phyloP scores from a whole-genome alignment of 2,797 vertebrate species.

The Decapterus maruadsi region DNA sequence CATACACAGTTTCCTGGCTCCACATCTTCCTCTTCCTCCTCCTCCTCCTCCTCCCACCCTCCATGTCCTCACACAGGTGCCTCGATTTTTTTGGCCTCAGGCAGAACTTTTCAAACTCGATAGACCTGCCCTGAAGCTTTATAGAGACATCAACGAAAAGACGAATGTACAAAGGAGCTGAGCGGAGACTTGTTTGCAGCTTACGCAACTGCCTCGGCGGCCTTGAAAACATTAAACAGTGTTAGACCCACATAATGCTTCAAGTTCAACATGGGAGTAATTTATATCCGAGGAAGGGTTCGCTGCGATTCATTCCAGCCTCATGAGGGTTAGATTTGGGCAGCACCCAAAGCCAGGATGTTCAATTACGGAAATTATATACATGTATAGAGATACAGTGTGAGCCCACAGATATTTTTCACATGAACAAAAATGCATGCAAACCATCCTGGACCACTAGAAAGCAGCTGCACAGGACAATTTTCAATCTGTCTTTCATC shows the following conservation, averaged over 20 bases:
- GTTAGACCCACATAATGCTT: constrained; percentile 27
- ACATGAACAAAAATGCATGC: constrained; percentile 60
- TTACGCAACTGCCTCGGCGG: constrained; percentile 33
- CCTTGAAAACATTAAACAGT: constrained; percentile 52
- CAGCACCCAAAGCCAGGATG: constrained; percentile 39
- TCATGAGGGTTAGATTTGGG: constrained; percentile 50
- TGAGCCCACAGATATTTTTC: constrained; percentile 42
- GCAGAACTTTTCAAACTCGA: constrained; percentile 34
- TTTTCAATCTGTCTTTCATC: constrained; percentile 73
- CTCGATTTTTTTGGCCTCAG: constrained; percentile 25
- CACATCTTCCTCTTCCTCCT: constrained; percentile 40
- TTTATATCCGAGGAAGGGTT: constrained; percentile 49
- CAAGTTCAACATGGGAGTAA: constrained; percentile 49
- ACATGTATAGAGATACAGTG: constrained; percentile 33
- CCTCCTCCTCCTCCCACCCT: constrained; percentile 33
- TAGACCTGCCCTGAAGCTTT: constrained; percentile 40
- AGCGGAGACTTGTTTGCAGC: constrained; percentile 39
- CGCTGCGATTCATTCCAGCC: constrained; percentile 32
- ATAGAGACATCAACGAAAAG: constrained; percentile 39
- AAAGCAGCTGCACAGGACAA: constrained; percentile 64
- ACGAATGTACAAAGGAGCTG: constrained; percentile 47
- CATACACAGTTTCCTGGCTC: not conserved
- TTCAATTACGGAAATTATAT: constrained; percentile 45
- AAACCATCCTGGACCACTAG: constrained; percentile 7
- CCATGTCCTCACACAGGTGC: constrained; percentile 61